These are phyloP conservation scores for Diachasmimorpha longicaudata DNA, from an alignment of 1,140 invertebrate species.

Conservation along the genomic window DNA sequence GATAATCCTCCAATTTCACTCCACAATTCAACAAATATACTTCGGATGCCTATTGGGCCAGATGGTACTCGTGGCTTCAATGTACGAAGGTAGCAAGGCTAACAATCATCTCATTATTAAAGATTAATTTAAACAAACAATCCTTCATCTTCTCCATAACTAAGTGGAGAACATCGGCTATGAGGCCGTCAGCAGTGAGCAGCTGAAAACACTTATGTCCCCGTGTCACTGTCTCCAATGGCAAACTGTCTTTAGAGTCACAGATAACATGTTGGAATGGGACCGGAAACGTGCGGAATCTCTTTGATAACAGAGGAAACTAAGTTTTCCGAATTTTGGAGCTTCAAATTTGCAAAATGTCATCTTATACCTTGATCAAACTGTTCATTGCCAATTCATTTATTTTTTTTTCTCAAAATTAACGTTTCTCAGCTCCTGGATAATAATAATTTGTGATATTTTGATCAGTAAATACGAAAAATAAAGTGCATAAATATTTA, in stretches of 20 bases:
- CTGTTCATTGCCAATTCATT: background rate
- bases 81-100: constrained; percentile 64
- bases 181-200: constrained; percentile 50
- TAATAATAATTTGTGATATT: background rate
- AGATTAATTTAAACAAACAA: constrained; percentile 22
- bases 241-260: background rate
- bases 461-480: background rate
- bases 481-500: background rate
- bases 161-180: constrained; percentile 45
- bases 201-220: background rate
- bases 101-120: constrained; percentile 47
- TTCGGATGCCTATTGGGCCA: constrained; percentile 65
- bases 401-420: background rate
- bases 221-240: background rate
- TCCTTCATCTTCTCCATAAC: background rate
- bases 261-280: background rate
- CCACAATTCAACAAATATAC: constrained; percentile 48
- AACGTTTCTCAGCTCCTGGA: background rate
- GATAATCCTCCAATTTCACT: background rate
- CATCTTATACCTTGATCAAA: background rate
- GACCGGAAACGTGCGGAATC: background rate
- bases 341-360: too few species aligned
- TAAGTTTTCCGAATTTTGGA: background rate
- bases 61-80: constrained; percentile 68
- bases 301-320: background rate